Percentiles rank a stretch among this genome's conserved stretches.
Evolutionary conservation across 2,113 vertebrate species (phyloP).

Genomic region (Chascanopsetta lugubris): DNA sequence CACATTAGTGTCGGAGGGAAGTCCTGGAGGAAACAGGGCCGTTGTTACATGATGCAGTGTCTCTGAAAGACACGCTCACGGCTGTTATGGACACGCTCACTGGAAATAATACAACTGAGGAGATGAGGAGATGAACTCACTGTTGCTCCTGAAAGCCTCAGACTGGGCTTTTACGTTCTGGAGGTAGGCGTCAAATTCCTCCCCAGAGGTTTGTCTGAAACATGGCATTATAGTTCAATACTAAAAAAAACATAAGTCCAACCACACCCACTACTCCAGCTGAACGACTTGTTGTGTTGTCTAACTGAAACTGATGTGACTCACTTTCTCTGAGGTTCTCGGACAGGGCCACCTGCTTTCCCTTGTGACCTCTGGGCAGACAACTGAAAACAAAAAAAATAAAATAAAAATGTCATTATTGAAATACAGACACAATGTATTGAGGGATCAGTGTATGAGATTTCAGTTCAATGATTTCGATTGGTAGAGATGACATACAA

Average conservation of each 20-base stretch:
- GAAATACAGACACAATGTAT: conserved; percentile 16
- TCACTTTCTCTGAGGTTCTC: conserved; percentile 79
- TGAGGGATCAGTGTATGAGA: neutral
- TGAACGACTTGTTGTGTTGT: conserved; percentile 18
- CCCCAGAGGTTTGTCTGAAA: conserved; percentile 84
- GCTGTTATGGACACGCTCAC: too few species aligned
- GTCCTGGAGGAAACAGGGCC: conserved; percentile 75
- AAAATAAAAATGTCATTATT: conserved; percentile 1
- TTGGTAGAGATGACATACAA: too few species aligned
- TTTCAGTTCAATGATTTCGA: too few species aligned
- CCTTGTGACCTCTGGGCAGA: conserved; percentile 77
- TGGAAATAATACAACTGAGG: neutral
- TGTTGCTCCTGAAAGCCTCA: conserved; percentile 89
- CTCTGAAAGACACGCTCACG: too few species aligned
- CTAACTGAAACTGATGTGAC: conserved; percentile 46
- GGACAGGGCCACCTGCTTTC: conserved; percentile 73
- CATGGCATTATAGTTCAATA: conserved; percentile 3
- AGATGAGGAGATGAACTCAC: conserved; percentile 81
- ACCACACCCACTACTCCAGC: conserved; percentile 10
- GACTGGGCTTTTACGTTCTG: conserved; percentile 89
- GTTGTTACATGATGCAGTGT: neutral
- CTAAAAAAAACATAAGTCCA: conserved; percentile 1
- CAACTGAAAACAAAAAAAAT: conserved; percentile 53
- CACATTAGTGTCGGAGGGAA: conserved; percentile 90
- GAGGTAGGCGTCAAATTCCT: conserved; percentile 87